Evolutionary conservation across 2,888 invertebrate species (phyloP).

Genomic region (Noctua comes): DNA sequence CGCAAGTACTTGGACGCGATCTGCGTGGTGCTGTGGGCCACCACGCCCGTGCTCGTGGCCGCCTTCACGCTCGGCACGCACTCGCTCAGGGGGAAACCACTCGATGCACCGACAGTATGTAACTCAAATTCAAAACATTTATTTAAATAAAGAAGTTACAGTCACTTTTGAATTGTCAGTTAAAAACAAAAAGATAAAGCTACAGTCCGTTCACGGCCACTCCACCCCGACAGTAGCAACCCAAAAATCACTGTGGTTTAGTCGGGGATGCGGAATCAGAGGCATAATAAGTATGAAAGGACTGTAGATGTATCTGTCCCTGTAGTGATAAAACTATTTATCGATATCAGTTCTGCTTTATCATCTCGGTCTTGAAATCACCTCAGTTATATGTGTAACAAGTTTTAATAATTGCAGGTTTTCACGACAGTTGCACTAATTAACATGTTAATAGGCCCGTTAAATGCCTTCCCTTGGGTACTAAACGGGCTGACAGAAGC

Average conservation of each 20-base stretch:
- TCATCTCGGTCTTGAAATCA: neutral
- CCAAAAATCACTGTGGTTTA: neutral
- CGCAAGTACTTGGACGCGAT: constrained; percentile 99
- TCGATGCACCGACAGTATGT: constrained; percentile 95
- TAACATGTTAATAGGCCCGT: constrained; percentile 98
- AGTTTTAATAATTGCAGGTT: constrained; percentile 82
- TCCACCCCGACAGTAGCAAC: neutral
- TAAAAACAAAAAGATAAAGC: neutral
- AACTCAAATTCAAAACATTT: neutral
- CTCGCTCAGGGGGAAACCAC: constrained; percentile 93
- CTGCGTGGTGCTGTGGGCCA: constrained; percentile 99
- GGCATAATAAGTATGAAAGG: neutral
- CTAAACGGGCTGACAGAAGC: constrained; percentile 98
- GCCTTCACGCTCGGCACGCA: constrained; percentile 95
- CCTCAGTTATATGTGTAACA: neutral
- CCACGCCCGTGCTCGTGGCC: constrained; percentile 97
- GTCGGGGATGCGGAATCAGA: neutral
- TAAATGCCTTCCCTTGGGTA: constrained; percentile 99
- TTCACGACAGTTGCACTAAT: constrained; percentile 98
- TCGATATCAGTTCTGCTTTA: constrained; percentile 3
- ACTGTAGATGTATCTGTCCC: constrained; percentile 41
- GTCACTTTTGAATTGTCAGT: neutral
- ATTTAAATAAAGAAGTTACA: neutral
- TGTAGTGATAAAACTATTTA: neutral
- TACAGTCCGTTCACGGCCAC: neutral